Evolutionary conservation across 2,113 vertebrate species (phyloP), one percentile per base, ranked within the genome.

Genomic region (Chloroceryle aenea): DNA sequence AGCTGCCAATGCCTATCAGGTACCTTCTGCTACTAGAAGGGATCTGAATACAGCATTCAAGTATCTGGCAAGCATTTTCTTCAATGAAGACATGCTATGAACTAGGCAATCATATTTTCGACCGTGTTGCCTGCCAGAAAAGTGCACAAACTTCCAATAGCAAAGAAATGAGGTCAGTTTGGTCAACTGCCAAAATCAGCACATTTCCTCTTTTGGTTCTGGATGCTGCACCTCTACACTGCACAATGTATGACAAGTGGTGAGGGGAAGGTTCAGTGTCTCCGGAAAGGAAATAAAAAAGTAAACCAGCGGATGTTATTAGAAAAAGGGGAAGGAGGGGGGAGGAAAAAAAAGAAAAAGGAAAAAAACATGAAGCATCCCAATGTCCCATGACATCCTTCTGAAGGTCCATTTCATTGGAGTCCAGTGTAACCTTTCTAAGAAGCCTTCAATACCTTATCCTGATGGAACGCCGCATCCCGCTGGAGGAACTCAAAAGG

Each of bases 131-230:
- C 89, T 96, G 95, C 95, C 95, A 97, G 91, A 93, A 94, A 95
- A 97, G 80, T 40, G 88, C 90, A 89, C 87, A 93, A 96, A 93
- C 96, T 97, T 97, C 96, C 87, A 92, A 98, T 96, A 97, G 97
- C 95, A 97, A 96, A 97, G 95, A 94, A 95, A 95, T 97, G 78
- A 98, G 86, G 88, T 98, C 91, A 97, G 93, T 94, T 59, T 97
- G 97, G 89, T 86, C 74, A 85, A 19, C 68, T 86, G 97, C 96
- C 97, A 97, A 97, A 94, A 95, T 92, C 92, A 95, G 95, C 92
- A 95, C 72, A 94, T 95, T 97, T 94, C 95, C 93, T 91, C 95
- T 97, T 97, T 97, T 94, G 91, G 96, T 96, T 93, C 95, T 96
- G 85, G 87, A 81, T 87, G 78, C 84, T 93, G 81, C 74, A 94